Evolutionary conservation across 1,140 invertebrate species (phyloP), one percentile per base, ranked within the genome.

Genomic region (Drosophila kepulauana): DNA sequence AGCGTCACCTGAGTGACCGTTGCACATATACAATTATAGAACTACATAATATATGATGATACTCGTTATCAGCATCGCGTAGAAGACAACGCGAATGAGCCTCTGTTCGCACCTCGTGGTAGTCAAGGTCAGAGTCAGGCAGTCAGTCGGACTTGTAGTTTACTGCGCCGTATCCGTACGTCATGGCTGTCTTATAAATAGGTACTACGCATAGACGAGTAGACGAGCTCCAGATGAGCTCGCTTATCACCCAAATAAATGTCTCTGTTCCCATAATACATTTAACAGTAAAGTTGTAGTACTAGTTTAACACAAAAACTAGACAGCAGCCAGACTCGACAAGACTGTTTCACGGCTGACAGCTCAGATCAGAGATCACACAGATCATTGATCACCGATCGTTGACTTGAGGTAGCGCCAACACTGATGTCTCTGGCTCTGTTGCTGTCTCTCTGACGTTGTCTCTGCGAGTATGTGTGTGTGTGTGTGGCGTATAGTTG

Each of bases 241-340:
- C 1, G 30, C 52, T 67, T 58, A 67, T 67, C 64, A 16, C 10
- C 5, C n/a, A 25, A 25, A 25, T 25, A 25, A 25, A 54, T 35
- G 0, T 30, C 5, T 4, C 28, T 59, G 11, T 59, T 45, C 57
- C 38, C 41, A 59, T 59, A 7, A 59, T 28, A 25, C n/a, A 59
- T 46, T 28, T 43, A 3, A 45, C n/a, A 58, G 16, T 58, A 25
- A 25, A 25, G 33, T 38, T 15, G 30, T 43, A 57, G 54, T 41
- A 15, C 3, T 43, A n/a, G 11, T 38, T 46, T 11, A 25, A 25
- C 25, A 16, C 41, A 1, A 13, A 68, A 69, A 61, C 66, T 69
- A 69, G 66, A 69, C 66, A 5, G 3, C 38, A 8, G 33, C 46
- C 48, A 69, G 66, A 69, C 66, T 51, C 16, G 6, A 11, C 33